A percentile compares a stretch with the other conserved stretches of the same genome.
These are phyloP conservation scores for Drosophila lini DNA, from an alignment of 1,140 invertebrate species.

Conservation along the genomic window DNA sequence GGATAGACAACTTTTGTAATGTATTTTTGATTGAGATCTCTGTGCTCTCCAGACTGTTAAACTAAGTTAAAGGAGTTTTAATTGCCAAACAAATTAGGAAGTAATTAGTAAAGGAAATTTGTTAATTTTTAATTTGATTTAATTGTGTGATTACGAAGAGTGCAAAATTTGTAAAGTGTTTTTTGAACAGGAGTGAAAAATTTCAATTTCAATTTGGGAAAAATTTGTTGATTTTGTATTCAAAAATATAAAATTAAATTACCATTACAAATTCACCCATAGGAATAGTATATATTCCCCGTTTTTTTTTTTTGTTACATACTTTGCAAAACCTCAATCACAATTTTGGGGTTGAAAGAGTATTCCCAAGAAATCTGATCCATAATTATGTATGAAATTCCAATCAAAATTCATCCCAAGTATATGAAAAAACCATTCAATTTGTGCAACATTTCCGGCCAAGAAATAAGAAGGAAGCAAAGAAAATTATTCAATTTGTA, in stretches of 20 bases:
- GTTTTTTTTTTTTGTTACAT: too few species aligned
- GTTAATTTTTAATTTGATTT: background rate
- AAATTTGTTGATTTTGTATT: background rate
- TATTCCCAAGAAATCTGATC: slow-evolving; percentile 27
- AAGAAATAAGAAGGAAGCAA: background rate
- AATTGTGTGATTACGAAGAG: slow-evolving; percentile 8
- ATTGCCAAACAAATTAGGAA: slow-evolving; percentile 22
- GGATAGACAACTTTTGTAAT: slow-evolving; percentile 32
- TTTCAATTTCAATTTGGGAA: too few species aligned
- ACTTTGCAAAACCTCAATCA: background rate
- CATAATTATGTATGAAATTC: slow-evolving; percentile 31
- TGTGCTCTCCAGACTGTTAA: slow-evolving; percentile 4
- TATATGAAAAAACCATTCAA: slow-evolving; percentile 24
- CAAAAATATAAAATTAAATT: slow-evolving; percentile 40
- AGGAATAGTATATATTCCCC: background rate
- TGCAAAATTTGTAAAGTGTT: too few species aligned
- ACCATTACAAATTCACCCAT: slow-evolving; percentile 14
- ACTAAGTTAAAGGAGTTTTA: slow-evolving; percentile 1
- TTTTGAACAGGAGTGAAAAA: too few species aligned
- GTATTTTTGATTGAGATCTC: slow-evolving; percentile 36
- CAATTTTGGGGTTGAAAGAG: slow-evolving; percentile 36
- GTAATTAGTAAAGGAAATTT: slow-evolving; percentile 11
- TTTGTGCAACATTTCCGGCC: slow-evolving; percentile 22
- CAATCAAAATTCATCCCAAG: slow-evolving; percentile 29
- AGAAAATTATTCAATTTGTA: slow-evolving; percentile 45